Base-by-base conservation (phyloP, 2,888 invertebrate genomes). In the Lithophane leautieri region DNA sequence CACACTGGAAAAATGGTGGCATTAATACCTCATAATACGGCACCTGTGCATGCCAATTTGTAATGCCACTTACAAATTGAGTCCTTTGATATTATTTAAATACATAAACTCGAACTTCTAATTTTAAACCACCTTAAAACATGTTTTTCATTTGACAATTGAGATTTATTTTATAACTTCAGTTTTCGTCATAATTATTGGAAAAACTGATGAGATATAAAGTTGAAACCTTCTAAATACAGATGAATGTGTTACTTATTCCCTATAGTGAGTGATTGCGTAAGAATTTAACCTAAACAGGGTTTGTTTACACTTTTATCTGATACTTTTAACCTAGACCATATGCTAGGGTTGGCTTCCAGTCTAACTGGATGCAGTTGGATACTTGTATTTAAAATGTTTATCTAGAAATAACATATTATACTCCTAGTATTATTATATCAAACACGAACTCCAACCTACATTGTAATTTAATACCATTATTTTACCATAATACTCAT, bases 401-500 rank as follows among this genome's bases (percentile, higher is more conserved):
- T 14, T 50, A 54, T 61, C 44, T 44, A 52, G 42, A 50, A 25
- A 69, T 40, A 40, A 52, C 19, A 61, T 25, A 14, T n/a, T n/a
- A 58, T 34, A 82, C 14, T 44, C 1, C 58, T 6, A 22, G 25
- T 54, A 14, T 42, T 54, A 14, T 42, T 25, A 40, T 40, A 40
- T 75, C n/a, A 28, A 52, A 47, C 9, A 58, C 7, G 11, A 50
- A 1, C 60, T 28, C 52, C 44, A 28, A 70, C 58, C 12, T 16
- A 40, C 34, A 84, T 82, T 80, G 81, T 84, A 65, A 69, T 47
- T 11, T 54, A 50, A 71, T 22, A 44, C 66, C 65, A 22, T 67
- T 44, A 54, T 84, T 62, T 60, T 19, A 34, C 52, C 25, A 77
- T 76, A 56, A 84, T 73, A 56, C 44, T 65, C 70, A 77, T 80